Base-by-base conservation (phyloP, 2,797 vertebrate species). In the Discoglossus pictus region DNA sequence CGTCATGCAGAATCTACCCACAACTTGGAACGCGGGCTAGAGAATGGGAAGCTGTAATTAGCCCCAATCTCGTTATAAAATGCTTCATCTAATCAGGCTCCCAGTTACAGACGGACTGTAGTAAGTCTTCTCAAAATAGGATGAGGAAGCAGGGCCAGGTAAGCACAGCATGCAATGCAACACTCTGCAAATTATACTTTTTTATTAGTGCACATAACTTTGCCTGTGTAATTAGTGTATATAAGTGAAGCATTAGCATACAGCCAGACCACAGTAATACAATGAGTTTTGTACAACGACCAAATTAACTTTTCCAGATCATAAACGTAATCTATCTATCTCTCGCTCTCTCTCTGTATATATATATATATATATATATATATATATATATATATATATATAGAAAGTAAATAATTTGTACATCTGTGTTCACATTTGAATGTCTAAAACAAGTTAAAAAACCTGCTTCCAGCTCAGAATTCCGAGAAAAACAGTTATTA, bases 21-120 rank as follows among this genome's bases (percentile, higher is more conserved):
- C 79, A 73, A 79, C 78, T 75, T 79, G 67, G 80, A 82, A 76
- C 81, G 82, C 76, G 79, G 83, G 83, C 74, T 80, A 78, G 78
- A 81, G 65, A 88, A 87, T 70, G 84, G 83, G 86, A 88, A 84
- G 85, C 85, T 86, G 87, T 90, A 92, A 93, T 94, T 94, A 93
- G 86, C 86, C 78, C 66, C 85, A 87, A 90, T 92, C 90, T 92
- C 89, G 90, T 93, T 94, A 92, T 80, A 85, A 90, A 73, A 77
- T 52, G 83, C 81, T 84, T 83, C 78, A 79, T 86, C 89, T 91
- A 82, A 82, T 87, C 86, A 83, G 85, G 82, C 86, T 86, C 80
- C 82, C 81, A 75, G 79, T 82, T 74, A 59, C 73, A 83, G 84
- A 78, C 80, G 80, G 79, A 79, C 54, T 44, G 70, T 36, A 61